phyloP scores from a whole-genome alignment of 2,113 vertebrate genomes.

The Centrocercus urophasianus region DNA sequence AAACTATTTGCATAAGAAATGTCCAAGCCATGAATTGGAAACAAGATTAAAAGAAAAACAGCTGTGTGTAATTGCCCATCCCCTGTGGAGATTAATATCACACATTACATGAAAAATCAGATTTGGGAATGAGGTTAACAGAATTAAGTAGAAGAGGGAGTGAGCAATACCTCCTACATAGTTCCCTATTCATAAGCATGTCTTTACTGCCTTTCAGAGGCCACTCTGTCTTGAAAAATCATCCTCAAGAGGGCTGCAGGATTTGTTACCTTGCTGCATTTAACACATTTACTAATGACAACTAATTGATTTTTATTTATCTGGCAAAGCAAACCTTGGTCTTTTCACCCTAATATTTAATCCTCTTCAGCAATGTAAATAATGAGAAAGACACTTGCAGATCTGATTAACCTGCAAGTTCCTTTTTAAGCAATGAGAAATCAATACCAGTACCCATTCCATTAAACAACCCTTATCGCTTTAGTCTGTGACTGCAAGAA shows the following conservation, averaged over 20 bases:
- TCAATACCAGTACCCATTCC: conserved; percentile 17
- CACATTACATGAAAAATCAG: conserved; percentile 56
- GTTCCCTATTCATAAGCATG: background rate
- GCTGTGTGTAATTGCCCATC: conserved; percentile 45
- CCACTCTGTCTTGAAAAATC: conserved; percentile 30
- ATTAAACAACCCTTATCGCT: conserved; percentile 36
- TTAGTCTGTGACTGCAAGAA: background rate
- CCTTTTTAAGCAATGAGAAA: conserved; percentile 53
- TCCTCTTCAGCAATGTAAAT: conserved; percentile 60
- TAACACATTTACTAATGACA: conserved; percentile 21
- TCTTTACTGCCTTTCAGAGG: conserved; percentile 16
- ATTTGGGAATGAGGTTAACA: conserved; percentile 66
- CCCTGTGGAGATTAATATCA: conserved; percentile 58
- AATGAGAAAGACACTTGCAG: conserved; percentile 45
- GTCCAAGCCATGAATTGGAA: conserved; percentile 14
- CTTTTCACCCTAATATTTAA: conserved; percentile 60
- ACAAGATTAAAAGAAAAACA: conserved; percentile 60
- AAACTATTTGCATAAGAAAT: conserved; percentile 62
- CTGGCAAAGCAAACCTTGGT: conserved; percentile 33
- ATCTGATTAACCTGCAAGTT: conserved; percentile 72
- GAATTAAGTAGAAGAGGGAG: conserved; percentile 49
- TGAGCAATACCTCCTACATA: conserved; percentile 22
- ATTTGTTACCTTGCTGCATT: conserved; percentile 35
- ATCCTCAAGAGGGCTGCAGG: background rate
- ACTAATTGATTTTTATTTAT: conserved; percentile 66